Base-by-base conservation (phyloP, 2,113 vertebrate species). In the Sinocyclocheilus maitianheensis region DNA sequence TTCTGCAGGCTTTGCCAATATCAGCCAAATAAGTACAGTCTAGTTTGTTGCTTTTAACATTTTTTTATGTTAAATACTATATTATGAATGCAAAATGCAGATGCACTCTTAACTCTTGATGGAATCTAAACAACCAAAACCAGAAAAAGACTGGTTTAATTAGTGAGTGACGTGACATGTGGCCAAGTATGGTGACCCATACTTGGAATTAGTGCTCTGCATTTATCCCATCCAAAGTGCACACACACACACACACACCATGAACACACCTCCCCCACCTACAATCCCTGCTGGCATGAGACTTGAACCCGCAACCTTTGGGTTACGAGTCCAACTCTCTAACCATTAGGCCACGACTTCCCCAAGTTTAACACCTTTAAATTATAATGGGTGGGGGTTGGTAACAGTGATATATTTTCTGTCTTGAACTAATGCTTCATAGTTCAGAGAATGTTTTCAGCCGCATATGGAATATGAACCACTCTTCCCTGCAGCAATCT, bases 1-100 rank as follows among this genome's bases (percentile, higher is more conserved):
- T 84, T 84, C 76, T 74, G 65, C 24, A 34, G 18, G 14, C 75
- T 13, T 72, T 74, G 60, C 74, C 65, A 77, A 14, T 77, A 20
- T 24, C 75, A 77, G 48, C 46, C 48, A 34, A 34, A 13, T 30
- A 34, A 46, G 72, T 24, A 48, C 22, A 24, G 72, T 74, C 37
- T 43, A 43, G 37, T 24, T 75, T 46, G 43, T 5, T 48, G 71
- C 20, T 71, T 69, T 37, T 71, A 71, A 4, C 16, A 20, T 71
- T 37, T 34, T 34, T 7, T 34, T 4, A 34, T 34, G 30, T 34
- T 34, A 40, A 13, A 37, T 69, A 43, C 0, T 65, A 5, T 43
- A 46, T 74, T 13, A 46, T 11, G 5, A 74, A 46, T 24, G 11
- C 20, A 46, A 46, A 75, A 46, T 75, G 10, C 10, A 53, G n/a